Conservation (phyloP, 2,797 vertebrate genomes). For the Rhinoraja longicauda region DNA sequence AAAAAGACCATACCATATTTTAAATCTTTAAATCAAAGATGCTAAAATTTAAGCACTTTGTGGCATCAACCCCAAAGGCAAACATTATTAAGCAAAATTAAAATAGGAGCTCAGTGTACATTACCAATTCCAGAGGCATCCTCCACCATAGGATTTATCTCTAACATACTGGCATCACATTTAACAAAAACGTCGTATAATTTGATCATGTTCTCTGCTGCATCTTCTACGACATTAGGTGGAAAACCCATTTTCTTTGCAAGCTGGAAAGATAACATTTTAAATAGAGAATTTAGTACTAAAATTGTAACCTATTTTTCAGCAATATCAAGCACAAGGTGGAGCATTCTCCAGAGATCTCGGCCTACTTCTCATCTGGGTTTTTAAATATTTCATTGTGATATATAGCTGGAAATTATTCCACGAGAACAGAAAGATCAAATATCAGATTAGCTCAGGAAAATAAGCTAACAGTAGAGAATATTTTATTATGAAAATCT, state of each 20-base stretch:
- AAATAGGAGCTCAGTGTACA: conserved; percentile 29
- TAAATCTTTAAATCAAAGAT: too few species aligned
- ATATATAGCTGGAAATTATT: neutral
- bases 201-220: conserved; percentile 90
- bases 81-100: neutral
- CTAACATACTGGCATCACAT: conserved; percentile 92
- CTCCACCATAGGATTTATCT: conserved; percentile 98
- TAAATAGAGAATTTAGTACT: conserved; percentile 2
- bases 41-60: too few species aligned
- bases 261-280: conserved; percentile 64
- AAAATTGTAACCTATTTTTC: conserved; percentile 5
- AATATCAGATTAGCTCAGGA: neutral
- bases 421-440: neutral
- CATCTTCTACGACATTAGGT: conserved; percentile 72
- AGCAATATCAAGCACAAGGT: neutral
- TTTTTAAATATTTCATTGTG: neutral
- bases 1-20: neutral
- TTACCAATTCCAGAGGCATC: conserved; percentile 89
- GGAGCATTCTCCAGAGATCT: neutral
- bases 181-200: conserved; percentile 89
- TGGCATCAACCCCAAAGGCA: neutral
- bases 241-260: conserved; percentile 95
- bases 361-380: too few species aligned
- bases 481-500: too few species aligned
- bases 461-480: neutral